phyloP scores from a whole-genome alignment of 2,113 vertebrate genomes.

The Myiozetetes cayanensis region DNA sequence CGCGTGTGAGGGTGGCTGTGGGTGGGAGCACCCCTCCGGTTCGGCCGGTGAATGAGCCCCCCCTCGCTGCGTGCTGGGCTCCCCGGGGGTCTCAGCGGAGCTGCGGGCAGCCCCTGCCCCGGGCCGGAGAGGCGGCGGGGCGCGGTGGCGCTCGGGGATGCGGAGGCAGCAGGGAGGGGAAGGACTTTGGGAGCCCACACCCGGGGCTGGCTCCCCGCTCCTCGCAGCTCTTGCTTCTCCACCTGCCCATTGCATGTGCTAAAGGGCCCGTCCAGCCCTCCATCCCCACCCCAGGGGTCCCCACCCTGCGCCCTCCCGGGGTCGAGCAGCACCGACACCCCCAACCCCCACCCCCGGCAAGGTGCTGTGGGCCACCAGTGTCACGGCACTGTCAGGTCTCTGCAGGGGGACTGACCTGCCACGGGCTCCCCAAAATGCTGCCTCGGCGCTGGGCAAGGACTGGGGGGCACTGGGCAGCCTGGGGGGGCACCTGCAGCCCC shows the following conservation, averaged over 20 bases:
- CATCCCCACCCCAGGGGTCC: fast-evolving
- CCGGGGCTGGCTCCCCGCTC: not conserved
- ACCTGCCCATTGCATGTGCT: constrained; percentile 11
- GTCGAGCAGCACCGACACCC: not conserved
- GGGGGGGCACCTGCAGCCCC: not conserved
- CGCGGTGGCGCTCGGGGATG: not conserved
- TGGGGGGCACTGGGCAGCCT: fast-evolving
- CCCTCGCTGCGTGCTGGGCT: not conserved
- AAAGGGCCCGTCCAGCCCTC: not conserved
- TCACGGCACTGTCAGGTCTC: not conserved
- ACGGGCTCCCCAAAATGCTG: fast-evolving
- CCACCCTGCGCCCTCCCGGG: not conserved
- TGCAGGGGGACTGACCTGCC: not conserved
- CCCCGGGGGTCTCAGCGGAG: not conserved
- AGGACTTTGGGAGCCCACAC: fast-evolving
- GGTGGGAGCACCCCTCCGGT: not conserved
- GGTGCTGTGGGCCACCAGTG: not conserved
- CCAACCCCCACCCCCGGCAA: fast-evolving
- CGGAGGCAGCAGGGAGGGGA: not conserved
- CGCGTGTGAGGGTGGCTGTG: constrained; percentile 4
- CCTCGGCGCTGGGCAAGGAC: not conserved
- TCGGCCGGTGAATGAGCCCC: fast-evolving
- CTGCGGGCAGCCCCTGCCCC: not conserved
- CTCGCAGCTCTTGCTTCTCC: not conserved
- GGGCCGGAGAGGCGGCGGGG: not conserved